These are phyloP conservation scores for Aphaenogaster rudis DNA, from an alignment of 1,140 invertebrate species.

Conservation along the genomic window DNA sequence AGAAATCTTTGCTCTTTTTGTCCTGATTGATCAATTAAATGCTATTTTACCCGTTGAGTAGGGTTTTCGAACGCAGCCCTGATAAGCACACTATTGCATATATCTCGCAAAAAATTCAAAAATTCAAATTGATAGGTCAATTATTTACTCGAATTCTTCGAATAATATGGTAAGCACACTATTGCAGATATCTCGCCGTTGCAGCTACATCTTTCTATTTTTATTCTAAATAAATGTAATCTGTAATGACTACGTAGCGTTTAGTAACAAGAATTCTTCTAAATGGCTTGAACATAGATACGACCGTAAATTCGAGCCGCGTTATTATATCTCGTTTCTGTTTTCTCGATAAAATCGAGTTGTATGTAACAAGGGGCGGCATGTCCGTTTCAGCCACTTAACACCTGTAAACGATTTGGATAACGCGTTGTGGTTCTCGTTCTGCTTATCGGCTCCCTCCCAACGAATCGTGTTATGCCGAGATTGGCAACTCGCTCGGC, in stretches of 20 bases:
- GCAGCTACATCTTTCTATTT: neutral
- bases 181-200: neutral
- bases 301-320: neutral
- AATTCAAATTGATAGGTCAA: neutral
- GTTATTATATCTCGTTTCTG: neutral
- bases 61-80: too few relatives aligned
- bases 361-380: neutral
- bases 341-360: conserved; percentile 8
- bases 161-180: neutral
- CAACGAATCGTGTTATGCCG: conserved; percentile 65
- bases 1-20: too few relatives aligned
- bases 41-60: too few relatives aligned
- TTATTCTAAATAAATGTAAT: too few relatives aligned
- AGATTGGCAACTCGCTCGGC: conserved; percentile 41
- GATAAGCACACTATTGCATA: too few relatives aligned
- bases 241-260: too few relatives aligned
- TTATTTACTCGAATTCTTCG: neutral
- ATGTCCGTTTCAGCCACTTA: neutral
- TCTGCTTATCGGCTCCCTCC: neutral
- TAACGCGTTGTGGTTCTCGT: neutral
- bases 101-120: neutral
- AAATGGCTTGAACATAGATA: neutral
- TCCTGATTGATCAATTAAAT: too few relatives aligned
- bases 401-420: neutral
- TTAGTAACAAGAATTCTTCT: neutral